These are phyloP conservation scores for Cinclus mexicanus DNA, from an alignment of 2,113 vertebrate genomes.

Conservation along the genomic window DNA sequence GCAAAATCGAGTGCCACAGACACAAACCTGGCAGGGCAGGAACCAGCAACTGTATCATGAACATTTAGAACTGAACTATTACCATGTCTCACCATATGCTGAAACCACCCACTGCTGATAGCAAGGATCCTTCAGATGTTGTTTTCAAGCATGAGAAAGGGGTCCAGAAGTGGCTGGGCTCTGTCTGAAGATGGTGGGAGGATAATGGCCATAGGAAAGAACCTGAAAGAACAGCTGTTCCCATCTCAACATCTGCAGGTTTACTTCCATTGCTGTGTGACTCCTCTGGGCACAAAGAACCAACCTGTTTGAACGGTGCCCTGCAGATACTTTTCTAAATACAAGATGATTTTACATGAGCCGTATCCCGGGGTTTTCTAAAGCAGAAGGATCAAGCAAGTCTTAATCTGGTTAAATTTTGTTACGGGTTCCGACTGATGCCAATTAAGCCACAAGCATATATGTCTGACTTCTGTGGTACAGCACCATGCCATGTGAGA, in stretches of 20 bases:
- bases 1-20: neutral
- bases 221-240: neutral
- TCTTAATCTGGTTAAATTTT: neutral
- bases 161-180: neutral
- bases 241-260: neutral
- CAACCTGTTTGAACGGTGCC: neutral
- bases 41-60: neutral
- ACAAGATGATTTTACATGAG: neutral
- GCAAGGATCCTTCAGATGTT: neutral
- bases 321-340: neutral
- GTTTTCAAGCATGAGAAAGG: neutral
- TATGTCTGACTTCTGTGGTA: neutral
- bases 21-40: neutral
- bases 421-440: neutral
- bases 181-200: neutral
- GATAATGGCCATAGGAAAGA: neutral
- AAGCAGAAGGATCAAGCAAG: neutral
- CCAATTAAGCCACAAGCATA: neutral
- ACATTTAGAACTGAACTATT: neutral
- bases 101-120: neutral
- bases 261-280: neutral
- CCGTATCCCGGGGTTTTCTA: neutral
- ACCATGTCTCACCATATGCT: neutral
- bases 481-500: neutral
- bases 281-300: neutral